Conservation (phyloP, 2,888 invertebrate species). For the Empis stercorea region DNA sequence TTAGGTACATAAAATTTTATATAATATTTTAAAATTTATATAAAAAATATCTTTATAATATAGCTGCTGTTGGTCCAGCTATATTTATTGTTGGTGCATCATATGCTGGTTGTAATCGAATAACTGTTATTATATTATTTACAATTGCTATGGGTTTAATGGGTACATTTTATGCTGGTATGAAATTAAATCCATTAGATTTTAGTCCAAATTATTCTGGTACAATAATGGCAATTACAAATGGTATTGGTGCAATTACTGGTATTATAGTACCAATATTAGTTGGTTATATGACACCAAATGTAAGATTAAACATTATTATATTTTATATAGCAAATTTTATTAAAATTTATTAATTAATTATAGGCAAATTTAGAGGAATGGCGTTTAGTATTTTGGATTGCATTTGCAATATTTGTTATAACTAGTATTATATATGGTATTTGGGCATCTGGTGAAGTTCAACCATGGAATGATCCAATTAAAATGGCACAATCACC, state of each 20-base stretch:
- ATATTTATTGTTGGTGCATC: conserved; percentile 54
- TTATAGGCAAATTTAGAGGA: conserved; percentile 45
- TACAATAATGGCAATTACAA: conserved; percentile 54
- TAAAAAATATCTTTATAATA: too few relatives aligned
- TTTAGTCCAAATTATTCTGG: conserved; percentile 54
- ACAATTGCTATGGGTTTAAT: conserved; percentile 55
- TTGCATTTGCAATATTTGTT: conserved; percentile 54
- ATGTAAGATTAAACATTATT: conserved; percentile 43
- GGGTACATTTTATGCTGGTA: conserved; percentile 57
- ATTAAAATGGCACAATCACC: too few relatives aligned
- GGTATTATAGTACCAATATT: conserved; percentile 57
- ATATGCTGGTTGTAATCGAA: conserved; percentile 47
- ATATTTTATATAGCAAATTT: too few relatives aligned
- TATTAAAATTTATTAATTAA: too few relatives aligned
- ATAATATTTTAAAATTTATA: too few relatives aligned
- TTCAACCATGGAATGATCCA: conserved; percentile 59
- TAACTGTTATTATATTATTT: conserved; percentile 46
- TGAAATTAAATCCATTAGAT: conserved; percentile 56
- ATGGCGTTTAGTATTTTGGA: conserved; percentile 73
- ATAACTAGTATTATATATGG: conserved; percentile 55
- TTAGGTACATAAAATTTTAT: too few relatives aligned
- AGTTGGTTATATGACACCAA: conserved; percentile 50
- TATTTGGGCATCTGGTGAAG: conserved; percentile 58
- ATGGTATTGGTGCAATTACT: conserved; percentile 57
- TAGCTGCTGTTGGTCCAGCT: conserved; percentile 54